phyloP scores from a whole-genome alignment of 2,113 vertebrate genomes.

The Cricetomys ansorgei region DNA sequence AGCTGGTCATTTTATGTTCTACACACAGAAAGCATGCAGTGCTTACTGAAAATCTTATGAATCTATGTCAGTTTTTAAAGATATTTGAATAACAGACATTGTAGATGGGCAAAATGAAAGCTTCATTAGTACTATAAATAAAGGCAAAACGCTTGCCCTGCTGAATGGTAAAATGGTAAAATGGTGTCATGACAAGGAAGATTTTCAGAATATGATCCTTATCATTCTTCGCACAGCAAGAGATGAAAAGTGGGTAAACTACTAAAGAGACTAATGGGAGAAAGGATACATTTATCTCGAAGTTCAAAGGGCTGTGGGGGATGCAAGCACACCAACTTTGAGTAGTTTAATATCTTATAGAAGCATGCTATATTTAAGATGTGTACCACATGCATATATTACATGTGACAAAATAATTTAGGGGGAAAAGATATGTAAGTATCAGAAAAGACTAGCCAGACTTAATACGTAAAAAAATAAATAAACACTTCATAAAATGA shows the following conservation, averaged over 20 bases:
- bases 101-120: background rate
- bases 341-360: background rate
- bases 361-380: rapidly evolving
- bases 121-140: conserved; percentile 42
- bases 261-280: background rate
- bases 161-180: background rate
- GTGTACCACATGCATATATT: background rate
- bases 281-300: background rate
- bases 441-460: background rate
- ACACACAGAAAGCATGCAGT: background rate
- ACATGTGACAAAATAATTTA: background rate
- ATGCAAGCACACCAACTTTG: background rate
- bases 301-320: background rate
- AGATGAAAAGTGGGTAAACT: conserved; percentile 18
- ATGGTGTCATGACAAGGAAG: background rate
- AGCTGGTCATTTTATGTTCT: background rate
- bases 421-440: background rate
- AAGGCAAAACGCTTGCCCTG: conserved; percentile 19
- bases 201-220: conserved; percentile 29
- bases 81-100: background rate
- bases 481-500: background rate
- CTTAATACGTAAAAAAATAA: background rate
- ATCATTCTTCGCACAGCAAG: background rate
- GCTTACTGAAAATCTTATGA: background rate
- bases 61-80: background rate